Percentiles rank a stretch among this genome's conserved stretches.
phyloP scores from a whole-genome alignment of 2,888 invertebrate species.

The Heliconius erato region DNA sequence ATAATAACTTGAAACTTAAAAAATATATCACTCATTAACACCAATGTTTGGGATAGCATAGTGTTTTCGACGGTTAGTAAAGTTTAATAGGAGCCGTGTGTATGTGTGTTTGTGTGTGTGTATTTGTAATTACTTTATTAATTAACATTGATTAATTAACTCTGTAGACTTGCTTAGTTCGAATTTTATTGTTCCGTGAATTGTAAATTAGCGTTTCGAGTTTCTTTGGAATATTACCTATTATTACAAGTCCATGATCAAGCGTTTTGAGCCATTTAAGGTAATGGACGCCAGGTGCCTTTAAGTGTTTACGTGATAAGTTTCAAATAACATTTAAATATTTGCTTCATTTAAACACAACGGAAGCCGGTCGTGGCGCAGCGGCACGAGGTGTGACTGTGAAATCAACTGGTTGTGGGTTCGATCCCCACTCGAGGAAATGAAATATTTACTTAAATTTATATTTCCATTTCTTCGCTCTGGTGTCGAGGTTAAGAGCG shows the following conservation, averaged over 20 bases:
- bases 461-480: too few species aligned
- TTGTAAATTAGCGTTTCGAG: slow-evolving; percentile 6
- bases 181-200: not conserved
- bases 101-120: not conserved
- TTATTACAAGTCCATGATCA: slow-evolving; percentile 1
- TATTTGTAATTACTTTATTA: slow-evolving; percentile 19
- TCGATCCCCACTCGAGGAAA: too few species aligned
- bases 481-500: too few species aligned
- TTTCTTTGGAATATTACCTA: not conserved
- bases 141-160: slow-evolving; percentile 12
- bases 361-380: too few species aligned
- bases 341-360: not conserved
- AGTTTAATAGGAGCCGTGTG: not conserved
- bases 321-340: too few species aligned
- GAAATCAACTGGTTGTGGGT: too few species aligned
- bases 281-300: not conserved
- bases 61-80: not conserved
- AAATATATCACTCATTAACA: too few species aligned
- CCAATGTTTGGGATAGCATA: not conserved
- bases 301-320: not conserved
- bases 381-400: too few species aligned
- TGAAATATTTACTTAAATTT: too few species aligned
- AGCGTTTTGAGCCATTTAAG: not conserved
- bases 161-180: not conserved
- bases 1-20: not conserved